phyloP scores from a whole-genome alignment of 2,888 invertebrate species.

The Euspilapteryx auroguttella region DNA sequence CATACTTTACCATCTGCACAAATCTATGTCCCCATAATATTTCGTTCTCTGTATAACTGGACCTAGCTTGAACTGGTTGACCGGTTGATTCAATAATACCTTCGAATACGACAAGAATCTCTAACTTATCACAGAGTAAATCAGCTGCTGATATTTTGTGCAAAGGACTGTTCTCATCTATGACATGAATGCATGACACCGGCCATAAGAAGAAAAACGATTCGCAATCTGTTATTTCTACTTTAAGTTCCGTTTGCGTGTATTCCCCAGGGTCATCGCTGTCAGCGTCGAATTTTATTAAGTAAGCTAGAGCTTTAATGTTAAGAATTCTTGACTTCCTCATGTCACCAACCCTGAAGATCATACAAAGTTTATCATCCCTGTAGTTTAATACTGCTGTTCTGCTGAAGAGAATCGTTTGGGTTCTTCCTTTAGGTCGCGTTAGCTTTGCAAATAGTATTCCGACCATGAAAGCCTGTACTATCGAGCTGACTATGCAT shows the following conservation, averaged over 20 bases:
- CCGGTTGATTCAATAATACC: slow-evolving; percentile 90
- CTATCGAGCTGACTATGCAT: slow-evolving; percentile 89
- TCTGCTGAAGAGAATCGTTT: slow-evolving; percentile 91
- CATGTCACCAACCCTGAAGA: slow-evolving; percentile 95
- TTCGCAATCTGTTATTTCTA: slow-evolving; percentile 81
- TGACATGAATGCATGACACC: slow-evolving; percentile 87
- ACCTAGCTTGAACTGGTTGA: slow-evolving; percentile 77
- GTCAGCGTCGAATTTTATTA: slow-evolving; percentile 80
- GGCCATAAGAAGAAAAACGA: slow-evolving; percentile 97
- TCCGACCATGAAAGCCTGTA: slow-evolving; percentile 80
- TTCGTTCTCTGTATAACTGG: slow-evolving; percentile 79
- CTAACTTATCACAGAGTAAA: slow-evolving; percentile 79
- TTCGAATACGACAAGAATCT: slow-evolving; percentile 86
- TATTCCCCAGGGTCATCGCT: slow-evolving; percentile 74
- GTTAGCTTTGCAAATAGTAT: slow-evolving; percentile 95
- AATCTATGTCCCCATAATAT: slow-evolving; percentile 89
- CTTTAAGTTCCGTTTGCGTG: slow-evolving; percentile 78
- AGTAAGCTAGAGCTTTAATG: slow-evolving; percentile 81
- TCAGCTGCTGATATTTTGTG: slow-evolving; percentile 89
- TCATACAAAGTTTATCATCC: slow-evolving; percentile 81
- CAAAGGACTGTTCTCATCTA: slow-evolving; percentile 84
- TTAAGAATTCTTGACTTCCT: slow-evolving; percentile 93
- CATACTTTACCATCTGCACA: slow-evolving; percentile 75
- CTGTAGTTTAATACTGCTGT: slow-evolving; percentile 86
- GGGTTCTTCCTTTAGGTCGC: slow-evolving; percentile 89